A percentile compares a stretch with the other conserved stretches of the same genome.
These are phyloP conservation scores for Amblyjoppa proteus DNA, from an alignment of 2,888 invertebrate species.

Conservation along the genomic window DNA sequence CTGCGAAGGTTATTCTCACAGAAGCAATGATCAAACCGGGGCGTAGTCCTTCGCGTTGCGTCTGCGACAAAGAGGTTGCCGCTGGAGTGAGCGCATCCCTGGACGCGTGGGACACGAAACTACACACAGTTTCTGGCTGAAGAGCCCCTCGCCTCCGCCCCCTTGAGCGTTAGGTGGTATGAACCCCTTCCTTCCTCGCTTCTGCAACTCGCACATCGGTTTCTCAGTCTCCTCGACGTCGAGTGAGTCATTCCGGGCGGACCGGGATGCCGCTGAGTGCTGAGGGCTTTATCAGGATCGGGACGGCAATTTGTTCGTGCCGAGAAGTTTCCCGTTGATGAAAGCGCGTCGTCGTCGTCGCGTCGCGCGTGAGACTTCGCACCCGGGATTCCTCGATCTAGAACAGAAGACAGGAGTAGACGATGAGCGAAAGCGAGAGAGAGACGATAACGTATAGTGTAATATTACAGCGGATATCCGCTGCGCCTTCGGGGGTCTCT, in stretches of 20 bases:
- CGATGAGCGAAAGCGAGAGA: not conserved
- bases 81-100: slow-evolving; percentile 28
- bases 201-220: slow-evolving; percentile 2
- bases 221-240: slow-evolving; percentile 34
- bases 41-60: slow-evolving; percentile 35
- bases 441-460: not conserved
- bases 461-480: slow-evolving; percentile 15
- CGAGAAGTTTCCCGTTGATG: slow-evolving; percentile 77
- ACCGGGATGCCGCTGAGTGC: slow-evolving; percentile 51
- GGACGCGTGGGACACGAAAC: slow-evolving; percentile 48
- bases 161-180: slow-evolving; percentile 1
- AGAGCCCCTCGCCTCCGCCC: not conserved
- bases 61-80: not conserved
- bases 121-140: slow-evolving; percentile 39
- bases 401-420: slow-evolving; percentile 15
- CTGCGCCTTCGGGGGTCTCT: not conserved
- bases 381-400: slow-evolving; percentile 50
- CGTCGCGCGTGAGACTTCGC: slow-evolving; percentile 47
- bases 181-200: slow-evolving; percentile 1
- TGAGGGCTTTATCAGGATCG: slow-evolving; percentile 64
- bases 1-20: not conserved
- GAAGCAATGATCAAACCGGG: slow-evolving; percentile 29
- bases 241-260: slow-evolving; percentile 12
- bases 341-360: slow-evolving; percentile 63
- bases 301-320: slow-evolving; percentile 79